These are phyloP conservation scores for Polymixis lichenea DNA, from an alignment of 2,888 invertebrate species.

Conservation along the genomic window DNA sequence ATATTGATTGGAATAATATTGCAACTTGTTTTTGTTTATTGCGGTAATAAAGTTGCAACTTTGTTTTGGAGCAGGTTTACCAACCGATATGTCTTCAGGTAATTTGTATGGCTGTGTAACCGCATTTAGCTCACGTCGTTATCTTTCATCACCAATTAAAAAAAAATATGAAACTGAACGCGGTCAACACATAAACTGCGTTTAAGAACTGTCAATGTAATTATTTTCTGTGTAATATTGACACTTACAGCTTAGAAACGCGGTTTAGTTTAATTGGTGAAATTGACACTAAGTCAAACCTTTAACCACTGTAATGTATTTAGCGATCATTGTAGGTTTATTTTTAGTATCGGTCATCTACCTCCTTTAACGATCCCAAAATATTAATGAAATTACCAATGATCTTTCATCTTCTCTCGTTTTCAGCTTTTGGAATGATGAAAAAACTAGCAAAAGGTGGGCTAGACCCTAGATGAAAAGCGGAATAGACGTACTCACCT, in stretches of 20 bases:
- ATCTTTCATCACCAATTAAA: not conserved
- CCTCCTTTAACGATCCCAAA: not conserved
- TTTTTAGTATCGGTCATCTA: not conserved
- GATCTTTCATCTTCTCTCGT: not conserved
- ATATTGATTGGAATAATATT: conserved; percentile 55
- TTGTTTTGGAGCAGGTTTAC: conserved; percentile 45
- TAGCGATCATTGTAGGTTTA: not conserved
- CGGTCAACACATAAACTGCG: too few relatives aligned
- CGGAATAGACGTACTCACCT: not conserved
- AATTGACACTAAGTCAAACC: not conserved
- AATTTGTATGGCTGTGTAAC: conserved; percentile 23
- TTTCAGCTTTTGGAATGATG: too few relatives aligned
- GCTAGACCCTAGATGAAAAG: not conserved
- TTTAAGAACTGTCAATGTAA: too few relatives aligned
- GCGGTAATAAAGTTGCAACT: conserved; percentile 45
- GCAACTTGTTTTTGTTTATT: conserved; percentile 55
- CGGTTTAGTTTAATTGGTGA: too few relatives aligned
- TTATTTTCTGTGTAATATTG: too few relatives aligned
- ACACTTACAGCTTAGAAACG: too few relatives aligned
- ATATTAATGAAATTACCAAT: not conserved
- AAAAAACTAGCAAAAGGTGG: not conserved
- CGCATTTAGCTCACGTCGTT: not conserved
- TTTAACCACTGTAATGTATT: not conserved
- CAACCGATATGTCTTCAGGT: conserved; percentile 7
- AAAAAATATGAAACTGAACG: too few relatives aligned